Base-by-base conservation (phyloP, 2,888 invertebrate species). In the Lithophane ornitopus region DNA sequence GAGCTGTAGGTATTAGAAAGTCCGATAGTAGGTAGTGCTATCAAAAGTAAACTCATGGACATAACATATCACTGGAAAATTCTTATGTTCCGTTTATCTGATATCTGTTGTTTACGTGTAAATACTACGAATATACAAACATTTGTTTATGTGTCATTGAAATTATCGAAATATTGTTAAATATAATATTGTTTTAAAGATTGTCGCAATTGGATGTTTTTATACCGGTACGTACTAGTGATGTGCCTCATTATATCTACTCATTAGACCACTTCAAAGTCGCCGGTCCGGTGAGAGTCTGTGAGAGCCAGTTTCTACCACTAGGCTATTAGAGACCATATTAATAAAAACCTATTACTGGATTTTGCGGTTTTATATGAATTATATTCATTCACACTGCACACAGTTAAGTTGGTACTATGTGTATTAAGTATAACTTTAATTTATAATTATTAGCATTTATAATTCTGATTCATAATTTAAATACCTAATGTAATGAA, bases 61-160 rank as follows among this genome's bases (percentile, higher is more conserved):
- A 58, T 75, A 61, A 69, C 44, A 66, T 74, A 70, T 74, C 78
- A 54, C 79, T 87, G 90, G 89, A 90, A 89, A 90, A 87, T 89
- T 89, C 86, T 88, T 79, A 79, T 75, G 72, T 70, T 68, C 66
- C 65, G 56, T 78, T 89, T 90, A 90, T 90, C 91, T 67, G 54
- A 80, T 88, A 83, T 81, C 82, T 83, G 69, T 84, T 89, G 83
- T 89, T 88, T 82, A 87, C 81, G 67, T 72, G 69, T 71, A 68
- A 71, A 65, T 82, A 80, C 74, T 74, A 80, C 78, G 78, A 81
- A 80, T 71, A 81, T 49, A 86, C 84, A 74, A 88, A 87, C 86
- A 88, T 89, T 87, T 80, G 77, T 84, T 75, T 66, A 76, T 70
- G 72, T 76, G 84, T 83, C 79, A 84, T 82, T 88, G 78, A 69